Evolutionary conservation across 2,797 vertebrate genomes (phyloP).

Genomic region (Philypnodon macrostomus): DNA sequence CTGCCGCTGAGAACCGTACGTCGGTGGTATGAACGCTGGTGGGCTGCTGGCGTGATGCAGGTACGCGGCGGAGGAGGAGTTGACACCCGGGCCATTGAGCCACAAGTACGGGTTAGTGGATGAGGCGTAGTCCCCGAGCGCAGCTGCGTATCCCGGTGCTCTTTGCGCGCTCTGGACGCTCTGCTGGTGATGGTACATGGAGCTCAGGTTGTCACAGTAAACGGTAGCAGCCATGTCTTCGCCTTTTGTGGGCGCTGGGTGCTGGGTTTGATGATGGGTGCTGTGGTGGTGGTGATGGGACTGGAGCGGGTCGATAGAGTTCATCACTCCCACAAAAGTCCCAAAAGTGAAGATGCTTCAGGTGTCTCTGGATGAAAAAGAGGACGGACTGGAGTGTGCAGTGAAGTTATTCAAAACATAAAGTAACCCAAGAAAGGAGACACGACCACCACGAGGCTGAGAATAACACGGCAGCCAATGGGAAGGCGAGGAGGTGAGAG

Average conservation of each 20-base stretch:
- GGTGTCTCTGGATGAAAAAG: conserved; percentile 17
- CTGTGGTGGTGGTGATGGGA: conserved; percentile 65
- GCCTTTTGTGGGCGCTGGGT: conserved; percentile 75
- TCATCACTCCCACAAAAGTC: conserved; percentile 78
- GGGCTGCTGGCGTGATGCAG: conserved; percentile 82
- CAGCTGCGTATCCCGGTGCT: conserved; percentile 73
- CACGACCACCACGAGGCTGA: conserved; percentile 24
- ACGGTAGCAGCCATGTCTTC: conserved; percentile 87
- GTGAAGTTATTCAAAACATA: conserved; percentile 48
- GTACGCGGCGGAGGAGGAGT: conserved; percentile 81
- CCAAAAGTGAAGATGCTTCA: conserved; percentile 29
- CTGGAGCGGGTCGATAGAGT: conserved; percentile 78
- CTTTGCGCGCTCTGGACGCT: conserved; percentile 76
- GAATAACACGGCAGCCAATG: conserved; percentile 57
- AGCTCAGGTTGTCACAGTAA: conserved; percentile 90
- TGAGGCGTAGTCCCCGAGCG: conserved; percentile 83
- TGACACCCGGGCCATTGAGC: conserved; percentile 83
- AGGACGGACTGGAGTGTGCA: conserved; percentile 31
- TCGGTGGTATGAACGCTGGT: conserved; percentile 79
- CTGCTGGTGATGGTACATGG: conserved; percentile 79
- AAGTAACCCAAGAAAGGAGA: conserved; percentile 37
- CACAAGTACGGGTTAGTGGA: conserved; percentile 87
- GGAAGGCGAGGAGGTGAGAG: conserved; percentile 14
- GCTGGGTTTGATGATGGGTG: conserved; percentile 32
- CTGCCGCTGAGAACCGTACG: conserved; percentile 82